phyloP scores from a whole-genome alignment of 2,797 vertebrate species.

The Microhierax caerulescens region DNA sequence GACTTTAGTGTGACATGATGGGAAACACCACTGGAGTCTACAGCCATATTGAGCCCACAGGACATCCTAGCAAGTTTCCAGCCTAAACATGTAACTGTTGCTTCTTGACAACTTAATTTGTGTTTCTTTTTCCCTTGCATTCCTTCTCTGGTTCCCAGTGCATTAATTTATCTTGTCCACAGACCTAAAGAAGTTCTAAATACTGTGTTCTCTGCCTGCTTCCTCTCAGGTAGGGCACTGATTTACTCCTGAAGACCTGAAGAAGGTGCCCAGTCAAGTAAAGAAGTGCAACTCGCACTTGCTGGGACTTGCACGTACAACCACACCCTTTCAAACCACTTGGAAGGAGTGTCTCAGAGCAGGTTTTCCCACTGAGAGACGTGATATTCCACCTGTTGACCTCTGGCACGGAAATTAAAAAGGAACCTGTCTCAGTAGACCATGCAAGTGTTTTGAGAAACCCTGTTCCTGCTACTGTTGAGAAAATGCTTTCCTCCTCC shows the following conservation, averaged over 20 bases:
- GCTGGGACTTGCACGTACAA: not conserved
- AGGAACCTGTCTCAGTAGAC: not conserved
- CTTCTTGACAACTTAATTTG: not conserved
- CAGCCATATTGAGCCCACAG: not conserved
- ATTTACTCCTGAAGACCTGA: not conserved
- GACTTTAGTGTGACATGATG: not conserved
- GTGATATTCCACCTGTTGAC: not conserved
- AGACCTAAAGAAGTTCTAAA: not conserved
- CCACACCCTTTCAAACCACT: conserved; percentile 31
- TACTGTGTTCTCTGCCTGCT: not conserved
- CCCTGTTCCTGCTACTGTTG: not conserved
- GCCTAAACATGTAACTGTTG: not conserved
- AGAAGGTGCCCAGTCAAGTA: not conserved
- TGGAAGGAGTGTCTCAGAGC: conserved; percentile 16
- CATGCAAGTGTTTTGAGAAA: not conserved
- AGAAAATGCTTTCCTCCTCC: not conserved
- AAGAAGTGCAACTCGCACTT: not conserved
- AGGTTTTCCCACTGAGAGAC: conserved; percentile 25
- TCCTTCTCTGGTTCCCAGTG: not conserved
- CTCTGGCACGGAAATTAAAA: conserved; percentile 16
- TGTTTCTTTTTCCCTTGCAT: not conserved
- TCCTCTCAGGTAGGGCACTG: not conserved
- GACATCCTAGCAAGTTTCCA: not conserved
- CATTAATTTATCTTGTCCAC: not conserved
- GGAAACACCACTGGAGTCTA: not conserved